A percentile compares a stretch with the other conserved stretches of the same genome.
Evolutionary conservation across 2,888 invertebrate species (phyloP).

Genomic region (Lycia hirtaria): DNA sequence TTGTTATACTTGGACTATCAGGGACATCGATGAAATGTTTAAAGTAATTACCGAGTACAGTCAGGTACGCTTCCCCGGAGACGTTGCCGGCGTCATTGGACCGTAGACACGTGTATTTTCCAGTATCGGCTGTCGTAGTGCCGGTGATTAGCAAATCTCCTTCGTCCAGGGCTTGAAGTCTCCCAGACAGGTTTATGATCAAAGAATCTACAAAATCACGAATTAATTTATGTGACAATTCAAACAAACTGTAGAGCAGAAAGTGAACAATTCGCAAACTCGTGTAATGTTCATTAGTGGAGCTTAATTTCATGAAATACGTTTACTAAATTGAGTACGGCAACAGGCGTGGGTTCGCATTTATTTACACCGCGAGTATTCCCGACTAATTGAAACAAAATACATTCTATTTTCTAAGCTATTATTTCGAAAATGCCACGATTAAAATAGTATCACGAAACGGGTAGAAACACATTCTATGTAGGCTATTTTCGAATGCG

Average conservation of each 20-base stretch:
- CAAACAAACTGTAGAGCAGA: not conserved
- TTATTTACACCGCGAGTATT: too few relatives aligned
- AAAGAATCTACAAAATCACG: slow-evolving; percentile 69
- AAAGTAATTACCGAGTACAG: slow-evolving; percentile 90
- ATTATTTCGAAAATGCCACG: not conserved
- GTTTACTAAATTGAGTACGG: too few relatives aligned
- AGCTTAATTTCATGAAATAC: too few relatives aligned
- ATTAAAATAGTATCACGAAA: not conserved
- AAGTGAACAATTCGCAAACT: too few relatives aligned
- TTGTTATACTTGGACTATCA: slow-evolving; percentile 15
- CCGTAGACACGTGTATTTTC: slow-evolving; percentile 95
- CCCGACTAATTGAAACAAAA: too few relatives aligned
- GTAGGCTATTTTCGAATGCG: not conserved
- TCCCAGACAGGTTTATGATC: slow-evolving; percentile 85
- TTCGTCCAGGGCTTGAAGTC: slow-evolving; percentile 93
- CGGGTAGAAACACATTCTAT: not conserved
- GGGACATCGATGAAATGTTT: not conserved
- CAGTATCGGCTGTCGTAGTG: slow-evolving; percentile 93
- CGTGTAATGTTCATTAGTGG: too few relatives aligned
- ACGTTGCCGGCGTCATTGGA: slow-evolving; percentile 96
- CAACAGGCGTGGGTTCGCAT: not conserved
- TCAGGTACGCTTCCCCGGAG: slow-evolving; percentile 92
- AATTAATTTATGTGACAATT: not conserved
- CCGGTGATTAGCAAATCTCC: slow-evolving; percentile 95
- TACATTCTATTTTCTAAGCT: too few relatives aligned